Percentiles rank a stretch among this genome's conserved stretches.
Conservation (phyloP, 1,140 invertebrate species). For the Phenacoccus solenopsis region DNA sequence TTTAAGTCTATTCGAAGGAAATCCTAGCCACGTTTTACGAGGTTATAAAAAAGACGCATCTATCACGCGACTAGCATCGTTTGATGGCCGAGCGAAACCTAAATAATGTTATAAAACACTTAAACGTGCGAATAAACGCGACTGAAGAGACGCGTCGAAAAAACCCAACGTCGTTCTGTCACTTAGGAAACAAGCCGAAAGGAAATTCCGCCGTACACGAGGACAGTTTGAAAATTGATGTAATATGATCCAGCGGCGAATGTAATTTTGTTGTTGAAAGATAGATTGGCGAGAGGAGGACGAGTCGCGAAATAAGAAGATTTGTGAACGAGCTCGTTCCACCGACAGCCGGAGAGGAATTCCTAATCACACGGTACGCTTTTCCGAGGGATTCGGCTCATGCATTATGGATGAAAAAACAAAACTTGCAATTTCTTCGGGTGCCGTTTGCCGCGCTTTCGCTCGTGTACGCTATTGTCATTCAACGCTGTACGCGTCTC, state of each 20-base stretch:
- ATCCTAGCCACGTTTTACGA: no score
- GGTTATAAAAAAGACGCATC: no score
- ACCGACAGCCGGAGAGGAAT: constrained; percentile 5
- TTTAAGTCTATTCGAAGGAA: no score
- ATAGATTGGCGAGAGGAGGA: not conserved
- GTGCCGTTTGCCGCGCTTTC: not conserved
- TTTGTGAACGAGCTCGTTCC: constrained; percentile 10
- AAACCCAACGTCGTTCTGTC: constrained; percentile 18
- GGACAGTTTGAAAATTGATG: constrained; percentile 9
- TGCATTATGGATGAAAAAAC: constrained; percentile 14
- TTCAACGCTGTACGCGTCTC: not conserved
- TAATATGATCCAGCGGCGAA: constrained; percentile 9
- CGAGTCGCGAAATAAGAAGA: constrained; percentile 1
- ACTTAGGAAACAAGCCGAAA: not conserved
- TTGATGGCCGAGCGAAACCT: no score
- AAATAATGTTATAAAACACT: not conserved
- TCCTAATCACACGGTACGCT: constrained; percentile 12
- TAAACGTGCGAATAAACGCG: not conserved
- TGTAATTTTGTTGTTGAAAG: constrained; percentile 12
- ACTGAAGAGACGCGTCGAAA: not conserved
- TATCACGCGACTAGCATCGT: no score
- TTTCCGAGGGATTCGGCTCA: not conserved
- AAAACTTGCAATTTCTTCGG: constrained; percentile 10
- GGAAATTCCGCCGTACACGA: not conserved
- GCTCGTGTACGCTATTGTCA: constrained; percentile 6